Conservation (phyloP, 2,113 vertebrate genomes). For the Opisthocomus hoazin region DNA sequence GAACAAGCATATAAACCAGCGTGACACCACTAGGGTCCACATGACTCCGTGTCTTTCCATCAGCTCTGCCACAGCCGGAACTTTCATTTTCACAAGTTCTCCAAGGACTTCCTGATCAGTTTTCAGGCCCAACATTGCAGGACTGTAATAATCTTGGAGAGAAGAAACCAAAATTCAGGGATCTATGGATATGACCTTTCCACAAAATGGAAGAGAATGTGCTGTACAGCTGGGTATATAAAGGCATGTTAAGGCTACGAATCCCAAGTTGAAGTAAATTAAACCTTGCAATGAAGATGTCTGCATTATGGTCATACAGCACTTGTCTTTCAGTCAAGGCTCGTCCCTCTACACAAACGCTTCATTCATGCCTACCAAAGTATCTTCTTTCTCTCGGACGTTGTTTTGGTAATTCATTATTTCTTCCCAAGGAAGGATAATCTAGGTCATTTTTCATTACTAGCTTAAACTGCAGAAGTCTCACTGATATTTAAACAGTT, state of each 20-base stretch:
- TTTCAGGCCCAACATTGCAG: constrained; percentile 88
- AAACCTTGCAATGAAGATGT: background rate
- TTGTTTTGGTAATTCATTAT: background rate
- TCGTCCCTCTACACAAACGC: background rate
- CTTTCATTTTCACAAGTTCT: constrained; percentile 86
- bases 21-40: constrained; percentile 90
- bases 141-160: constrained; percentile 86
- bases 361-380: background rate
- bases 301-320: background rate
- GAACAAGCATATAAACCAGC: constrained; percentile 96
- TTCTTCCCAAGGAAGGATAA: background rate
- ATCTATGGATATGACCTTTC: background rate
- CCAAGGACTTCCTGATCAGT: constrained; percentile 91
- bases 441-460: background rate
- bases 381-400: background rate
- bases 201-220: background rate
- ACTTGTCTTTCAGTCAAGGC: background rate
- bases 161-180: background rate
- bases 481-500: background rate
- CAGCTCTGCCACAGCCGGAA: constrained; percentile 84
- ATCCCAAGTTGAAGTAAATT: background rate
- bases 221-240: background rate
- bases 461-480: background rate
- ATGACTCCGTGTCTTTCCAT: constrained; percentile 84
- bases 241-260: accelerated